These are phyloP conservation scores for Fistularia tabacaria DNA, from an alignment of 2,797 vertebrate species.

Conservation along the genomic window DNA sequence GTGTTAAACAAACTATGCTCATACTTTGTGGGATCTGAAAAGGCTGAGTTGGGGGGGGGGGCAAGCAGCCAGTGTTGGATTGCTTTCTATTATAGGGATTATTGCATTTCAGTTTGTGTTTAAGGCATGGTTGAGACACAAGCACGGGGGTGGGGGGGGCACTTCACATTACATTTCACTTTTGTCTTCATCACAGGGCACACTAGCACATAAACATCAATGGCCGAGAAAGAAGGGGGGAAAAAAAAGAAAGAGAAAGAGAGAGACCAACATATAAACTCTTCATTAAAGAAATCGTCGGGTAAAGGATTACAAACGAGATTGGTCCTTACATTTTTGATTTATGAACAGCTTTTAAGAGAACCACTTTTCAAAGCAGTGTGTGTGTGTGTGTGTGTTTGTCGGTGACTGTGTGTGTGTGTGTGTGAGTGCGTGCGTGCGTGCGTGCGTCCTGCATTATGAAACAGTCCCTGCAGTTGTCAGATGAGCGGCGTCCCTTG, in stretches of 20 bases:
- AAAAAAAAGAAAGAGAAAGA: constrained; percentile 9
- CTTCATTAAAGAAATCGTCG: constrained; percentile 33
- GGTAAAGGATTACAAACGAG: constrained; percentile 62
- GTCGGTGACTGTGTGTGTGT: constrained; percentile 23
- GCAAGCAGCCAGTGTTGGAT: constrained; percentile 52
- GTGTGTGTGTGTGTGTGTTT: constrained; percentile 16
- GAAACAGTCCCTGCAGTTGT: constrained; percentile 72
- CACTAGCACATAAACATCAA: constrained; percentile 55
- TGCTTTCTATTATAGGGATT: constrained; percentile 62
- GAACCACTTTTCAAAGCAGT: constrained; percentile 47
- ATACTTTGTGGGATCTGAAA: constrained; percentile 36
- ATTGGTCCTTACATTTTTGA: constrained; percentile 66
- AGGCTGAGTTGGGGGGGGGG: constrained; percentile 46
- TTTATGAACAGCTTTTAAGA: constrained; percentile 50
- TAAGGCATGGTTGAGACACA: constrained; percentile 68
- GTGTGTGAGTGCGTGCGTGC: constrained; percentile 16
- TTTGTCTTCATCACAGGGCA: constrained; percentile 57
- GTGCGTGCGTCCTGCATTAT: constrained; percentile 42
- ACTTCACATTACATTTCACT: constrained; percentile 59
- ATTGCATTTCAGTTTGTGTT: constrained; percentile 74
- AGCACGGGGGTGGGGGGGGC: constrained; percentile 52
- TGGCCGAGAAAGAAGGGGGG: constrained; percentile 22
- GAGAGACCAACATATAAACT: too few species aligned
- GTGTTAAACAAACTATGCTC: constrained; percentile 67
- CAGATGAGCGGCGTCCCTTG: constrained; percentile 56